Evolutionary conservation across 2,888 invertebrate genomes (phyloP).

Genomic region (Himalopsyche kuldschensis): DNA sequence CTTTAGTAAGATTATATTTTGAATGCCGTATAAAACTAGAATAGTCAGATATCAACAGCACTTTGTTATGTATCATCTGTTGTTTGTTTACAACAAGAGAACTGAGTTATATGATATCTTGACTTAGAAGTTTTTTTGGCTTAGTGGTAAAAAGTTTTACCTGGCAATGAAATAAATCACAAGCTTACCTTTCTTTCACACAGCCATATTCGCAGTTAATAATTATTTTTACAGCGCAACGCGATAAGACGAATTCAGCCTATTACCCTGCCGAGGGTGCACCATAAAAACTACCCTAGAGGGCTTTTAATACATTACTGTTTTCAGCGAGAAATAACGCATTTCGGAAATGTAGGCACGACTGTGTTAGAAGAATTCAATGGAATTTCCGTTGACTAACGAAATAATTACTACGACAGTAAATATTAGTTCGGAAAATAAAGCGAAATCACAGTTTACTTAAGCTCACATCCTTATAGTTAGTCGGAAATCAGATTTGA

Average conservation of each 20-base stretch:
- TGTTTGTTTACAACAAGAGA: too few relatives aligned
- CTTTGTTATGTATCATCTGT: too few relatives aligned
- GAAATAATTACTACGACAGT: not conserved
- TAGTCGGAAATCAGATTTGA: too few relatives aligned
- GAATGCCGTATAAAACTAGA: too few relatives aligned
- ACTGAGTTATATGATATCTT: too few relatives aligned
- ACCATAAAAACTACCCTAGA: not conserved
- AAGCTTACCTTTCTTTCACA: not conserved
- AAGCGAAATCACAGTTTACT: not conserved
- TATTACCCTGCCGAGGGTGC: not conserved
- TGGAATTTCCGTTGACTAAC: not conserved
- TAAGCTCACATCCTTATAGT: too few relatives aligned
- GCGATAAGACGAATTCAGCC: constrained; percentile 15
- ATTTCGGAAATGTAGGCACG: not conserved
- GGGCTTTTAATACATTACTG: not conserved
- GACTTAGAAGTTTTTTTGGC: too few relatives aligned
- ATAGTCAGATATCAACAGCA: too few relatives aligned
- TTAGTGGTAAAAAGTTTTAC: too few relatives aligned
- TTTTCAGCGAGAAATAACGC: not conserved
- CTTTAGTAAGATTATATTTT: too few relatives aligned
- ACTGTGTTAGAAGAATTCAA: not conserved
- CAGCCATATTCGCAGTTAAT: not conserved
- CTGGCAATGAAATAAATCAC: not conserved
- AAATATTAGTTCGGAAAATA: not conserved
- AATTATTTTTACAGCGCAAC: constrained; percentile 18